phyloP scores from a whole-genome alignment of 2,888 invertebrate species.

The Melanargia galathea region DNA sequence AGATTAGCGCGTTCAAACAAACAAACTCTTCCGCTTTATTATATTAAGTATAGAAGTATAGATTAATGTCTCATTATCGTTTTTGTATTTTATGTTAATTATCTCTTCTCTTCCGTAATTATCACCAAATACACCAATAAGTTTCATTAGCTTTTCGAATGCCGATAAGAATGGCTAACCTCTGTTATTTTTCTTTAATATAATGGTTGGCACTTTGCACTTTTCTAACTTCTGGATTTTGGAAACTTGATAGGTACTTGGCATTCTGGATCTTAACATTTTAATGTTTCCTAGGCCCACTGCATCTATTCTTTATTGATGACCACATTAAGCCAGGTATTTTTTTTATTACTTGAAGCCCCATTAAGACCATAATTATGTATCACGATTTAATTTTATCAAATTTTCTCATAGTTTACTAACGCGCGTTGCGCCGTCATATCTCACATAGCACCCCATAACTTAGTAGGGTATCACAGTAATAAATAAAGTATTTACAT shows the following conservation, averaged over 20 bases:
- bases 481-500: slow-evolving; percentile 5
- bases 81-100: no score
- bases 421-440: background rate
- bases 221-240: background rate
- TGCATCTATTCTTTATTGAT: slow-evolving; percentile 28
- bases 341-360: slow-evolving; percentile 23
- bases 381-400: slow-evolving; percentile 41
- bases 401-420: slow-evolving; percentile 27
- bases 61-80: no score
- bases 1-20: no score
- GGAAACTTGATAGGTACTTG: background rate
- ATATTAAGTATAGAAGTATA: no score
- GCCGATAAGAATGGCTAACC: no score
- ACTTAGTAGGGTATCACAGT: background rate
- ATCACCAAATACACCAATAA: no score
- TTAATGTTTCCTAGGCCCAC: background rate
- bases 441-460: background rate
- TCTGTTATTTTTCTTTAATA: no score
- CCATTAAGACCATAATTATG: slow-evolving; percentile 25
- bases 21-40: no score
- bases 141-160: no score
- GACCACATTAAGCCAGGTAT: slow-evolving; percentile 14
- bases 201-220: no score
- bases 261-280: background rate
- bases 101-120: no score